Conservation (phyloP, 2,113 vertebrate genomes). For the Antigone vipio region DNA sequence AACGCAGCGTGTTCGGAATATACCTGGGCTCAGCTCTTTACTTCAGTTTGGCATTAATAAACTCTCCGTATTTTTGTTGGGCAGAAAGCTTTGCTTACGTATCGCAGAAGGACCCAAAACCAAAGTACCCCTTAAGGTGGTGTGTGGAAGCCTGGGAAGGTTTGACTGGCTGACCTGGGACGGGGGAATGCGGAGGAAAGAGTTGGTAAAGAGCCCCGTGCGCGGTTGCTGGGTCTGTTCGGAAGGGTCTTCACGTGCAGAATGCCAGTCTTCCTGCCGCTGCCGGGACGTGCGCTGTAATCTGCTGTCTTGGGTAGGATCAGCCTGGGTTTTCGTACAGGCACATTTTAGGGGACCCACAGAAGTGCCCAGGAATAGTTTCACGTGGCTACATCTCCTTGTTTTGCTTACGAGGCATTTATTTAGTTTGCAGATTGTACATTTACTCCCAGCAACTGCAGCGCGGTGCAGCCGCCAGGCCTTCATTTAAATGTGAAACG, state of each 20-base stretch:
- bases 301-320: not conserved
- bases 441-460: not conserved
- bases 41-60: not conserved
- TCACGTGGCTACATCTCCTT: not conserved
- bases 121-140: too few relatives aligned
- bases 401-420: not conserved
- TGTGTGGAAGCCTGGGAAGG: not conserved
- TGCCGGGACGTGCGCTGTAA: rapidly evolving
- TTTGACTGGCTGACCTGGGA: rapidly evolving
- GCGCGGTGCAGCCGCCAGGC: not conserved
- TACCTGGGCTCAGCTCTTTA: not conserved
- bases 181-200: not conserved
- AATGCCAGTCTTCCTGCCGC: not conserved
- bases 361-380: not conserved
- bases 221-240: rapidly evolving
- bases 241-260: rapidly evolving
- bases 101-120: not conserved
- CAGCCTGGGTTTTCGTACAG: rapidly evolving
- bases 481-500: not conserved
- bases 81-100: not conserved
- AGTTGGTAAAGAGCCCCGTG: rapidly evolving
- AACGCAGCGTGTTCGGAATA: too few relatives aligned
- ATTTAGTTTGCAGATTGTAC: not conserved
- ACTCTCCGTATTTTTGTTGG: not conserved
- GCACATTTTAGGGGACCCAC: too few relatives aligned